These are phyloP conservation scores for Aurelia aurita complex sp. Pacific DNA, from an alignment of 30 jellyfish, hydroid and myxozoan species.

Conservation along the genomic window DNA sequence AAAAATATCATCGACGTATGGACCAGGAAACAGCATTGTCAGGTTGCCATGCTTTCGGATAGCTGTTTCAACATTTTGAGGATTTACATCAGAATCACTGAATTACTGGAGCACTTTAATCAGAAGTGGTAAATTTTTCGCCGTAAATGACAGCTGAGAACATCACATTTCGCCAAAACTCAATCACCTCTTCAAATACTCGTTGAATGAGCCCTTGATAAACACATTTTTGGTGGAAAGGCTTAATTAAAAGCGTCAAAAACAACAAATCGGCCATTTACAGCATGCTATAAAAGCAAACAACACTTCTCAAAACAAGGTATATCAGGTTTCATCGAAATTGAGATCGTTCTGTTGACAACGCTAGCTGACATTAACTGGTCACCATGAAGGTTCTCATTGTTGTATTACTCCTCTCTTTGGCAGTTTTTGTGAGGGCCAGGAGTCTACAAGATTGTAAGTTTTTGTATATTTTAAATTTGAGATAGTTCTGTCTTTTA, in stretches of 20 bases:
- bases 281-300: conserved; percentile 22
- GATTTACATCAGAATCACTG: too few species aligned
- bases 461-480: not conserved
- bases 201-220: not conserved
- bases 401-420: conserved; percentile 20
- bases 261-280: conserved; percentile 4
- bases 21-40: too few species aligned
- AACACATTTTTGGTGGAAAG: not conserved
- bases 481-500: too few species aligned
- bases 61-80: too few species aligned
- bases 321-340: not conserved
- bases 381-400: conserved; percentile 21
- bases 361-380: not conserved
- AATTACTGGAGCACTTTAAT: too few species aligned
- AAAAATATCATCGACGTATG: too few species aligned
- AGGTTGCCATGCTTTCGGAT: too few species aligned
- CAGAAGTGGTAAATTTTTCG: not conserved
- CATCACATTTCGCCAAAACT: not conserved
- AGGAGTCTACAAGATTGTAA: conserved; percentile 11
- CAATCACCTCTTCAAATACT: not conserved
- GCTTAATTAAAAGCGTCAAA: not conserved
- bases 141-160: not conserved
- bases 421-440: conserved; percentile 44
- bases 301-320: not conserved
- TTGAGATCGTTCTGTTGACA: not conserved